phyloP scores from a whole-genome alignment of 2,113 vertebrate genomes.

The Uropsilus gracilis region DNA sequence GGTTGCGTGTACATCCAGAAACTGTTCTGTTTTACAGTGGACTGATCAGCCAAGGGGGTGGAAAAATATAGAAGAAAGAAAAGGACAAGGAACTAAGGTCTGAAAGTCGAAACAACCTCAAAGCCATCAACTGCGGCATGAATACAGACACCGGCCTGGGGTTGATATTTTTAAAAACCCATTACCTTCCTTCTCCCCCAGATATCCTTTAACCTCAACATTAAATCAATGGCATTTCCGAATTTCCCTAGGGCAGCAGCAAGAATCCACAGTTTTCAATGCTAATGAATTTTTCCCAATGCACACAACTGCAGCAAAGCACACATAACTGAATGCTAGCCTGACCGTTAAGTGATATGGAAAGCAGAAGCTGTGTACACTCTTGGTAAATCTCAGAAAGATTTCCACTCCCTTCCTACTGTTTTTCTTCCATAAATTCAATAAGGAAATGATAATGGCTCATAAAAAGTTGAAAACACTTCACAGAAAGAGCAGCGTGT shows the following conservation, averaged over 20 bases:
- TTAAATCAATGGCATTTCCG: slow-evolving; percentile 24
- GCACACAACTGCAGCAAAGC: background rate
- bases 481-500: background rate
- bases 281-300: background rate
- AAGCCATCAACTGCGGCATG: background rate
- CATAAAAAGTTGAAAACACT: background rate
- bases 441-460: slow-evolving; percentile 23
- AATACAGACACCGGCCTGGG: background rate
- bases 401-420: background rate
- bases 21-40: background rate
- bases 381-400: background rate
- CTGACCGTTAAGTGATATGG: background rate
- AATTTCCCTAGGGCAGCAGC: background rate
- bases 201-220: slow-evolving; percentile 12
- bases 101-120: slow-evolving; percentile 28
- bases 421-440: slow-evolving; percentile 31
- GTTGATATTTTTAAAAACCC: background rate
- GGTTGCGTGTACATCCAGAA: background rate
- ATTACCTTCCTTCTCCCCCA: slow-evolving; percentile 26
- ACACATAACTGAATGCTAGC: background rate
- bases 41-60: background rate
- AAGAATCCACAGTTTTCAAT: background rate
- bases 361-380: background rate
- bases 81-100: background rate
- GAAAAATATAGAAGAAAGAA: background rate